Evolutionary conservation across 2,113 vertebrate genomes (phyloP).

Genomic region (Monarcha castaneiventris): DNA sequence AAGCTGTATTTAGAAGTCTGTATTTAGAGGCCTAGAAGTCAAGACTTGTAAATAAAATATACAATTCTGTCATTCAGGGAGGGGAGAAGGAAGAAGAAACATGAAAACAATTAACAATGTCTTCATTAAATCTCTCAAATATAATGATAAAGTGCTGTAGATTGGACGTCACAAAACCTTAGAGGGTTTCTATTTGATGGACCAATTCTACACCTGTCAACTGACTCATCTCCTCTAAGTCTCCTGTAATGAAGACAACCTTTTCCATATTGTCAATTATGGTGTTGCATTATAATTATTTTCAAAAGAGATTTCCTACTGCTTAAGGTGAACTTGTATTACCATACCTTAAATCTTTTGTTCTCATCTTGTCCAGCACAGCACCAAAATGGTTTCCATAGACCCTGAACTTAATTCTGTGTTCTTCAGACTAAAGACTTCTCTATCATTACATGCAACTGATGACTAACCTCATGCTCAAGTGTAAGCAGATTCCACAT

Average conservation of each 20-base stretch:
- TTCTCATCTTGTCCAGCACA: background rate
- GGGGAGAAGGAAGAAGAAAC: background rate
- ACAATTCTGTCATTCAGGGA: background rate
- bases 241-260: background rate
- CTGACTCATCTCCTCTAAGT: background rate
- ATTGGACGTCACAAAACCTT: background rate
- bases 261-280: background rate
- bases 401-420: background rate
- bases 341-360: background rate
- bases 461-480: background rate
- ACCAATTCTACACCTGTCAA: background rate
- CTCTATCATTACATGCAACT: background rate
- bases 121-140: background rate
- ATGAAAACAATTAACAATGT: background rate
- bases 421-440: background rate
- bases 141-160: background rate
- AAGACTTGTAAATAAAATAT: background rate
- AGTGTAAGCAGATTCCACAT: background rate
- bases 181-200: background rate
- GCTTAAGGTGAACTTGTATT: background rate
- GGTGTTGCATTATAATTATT: background rate
- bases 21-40: background rate
- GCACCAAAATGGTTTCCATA: background rate
- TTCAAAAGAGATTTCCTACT: background rate
- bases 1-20: background rate